Conservation (phyloP, 2,888 invertebrate genomes). For the Campaea margaritaria region DNA sequence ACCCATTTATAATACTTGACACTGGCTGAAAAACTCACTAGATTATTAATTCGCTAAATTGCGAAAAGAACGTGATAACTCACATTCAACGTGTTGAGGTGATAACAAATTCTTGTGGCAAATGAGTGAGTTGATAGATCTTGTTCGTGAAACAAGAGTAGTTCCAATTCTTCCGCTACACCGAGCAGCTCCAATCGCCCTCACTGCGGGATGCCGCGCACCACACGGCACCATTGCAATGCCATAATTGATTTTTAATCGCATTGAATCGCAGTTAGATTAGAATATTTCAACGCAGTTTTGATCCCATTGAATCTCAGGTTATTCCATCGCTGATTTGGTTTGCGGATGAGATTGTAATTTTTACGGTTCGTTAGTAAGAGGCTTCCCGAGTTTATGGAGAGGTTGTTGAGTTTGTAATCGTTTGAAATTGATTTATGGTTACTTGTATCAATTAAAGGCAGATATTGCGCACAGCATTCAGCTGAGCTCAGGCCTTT, state of each 20-base stretch:
- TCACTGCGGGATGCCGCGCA: conserved; percentile 36
- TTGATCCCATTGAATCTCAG: conserved; percentile 28
- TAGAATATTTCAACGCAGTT: conserved; percentile 46
- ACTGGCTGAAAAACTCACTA: too few relatives aligned
- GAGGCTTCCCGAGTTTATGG: neutral
- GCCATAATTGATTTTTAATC: conserved; percentile 45
- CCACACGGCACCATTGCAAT: conserved; percentile 20
- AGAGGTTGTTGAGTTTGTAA: neutral
- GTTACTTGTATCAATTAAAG: too few relatives aligned
- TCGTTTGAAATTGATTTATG: neutral
- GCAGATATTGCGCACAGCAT: too few relatives aligned
- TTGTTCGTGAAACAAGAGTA: conserved; percentile 13
- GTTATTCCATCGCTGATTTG: conserved; percentile 21
- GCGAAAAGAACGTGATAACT: too few relatives aligned
- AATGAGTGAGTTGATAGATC: neutral
- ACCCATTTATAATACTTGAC: too few relatives aligned
- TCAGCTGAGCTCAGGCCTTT: too few relatives aligned
- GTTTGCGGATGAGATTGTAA: conserved; percentile 11
- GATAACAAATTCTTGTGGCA: too few relatives aligned
- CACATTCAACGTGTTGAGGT: too few relatives aligned
- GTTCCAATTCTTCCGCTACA: conserved; percentile 39
- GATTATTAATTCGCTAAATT: too few relatives aligned
- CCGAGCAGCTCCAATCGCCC: conserved; percentile 38
- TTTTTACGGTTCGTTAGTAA: conserved; percentile 23
- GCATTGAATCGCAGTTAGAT: conserved; percentile 42